Base-by-base conservation (phyloP, 2,113 vertebrate genomes). In the Hemiscyllium ocellatum region DNA sequence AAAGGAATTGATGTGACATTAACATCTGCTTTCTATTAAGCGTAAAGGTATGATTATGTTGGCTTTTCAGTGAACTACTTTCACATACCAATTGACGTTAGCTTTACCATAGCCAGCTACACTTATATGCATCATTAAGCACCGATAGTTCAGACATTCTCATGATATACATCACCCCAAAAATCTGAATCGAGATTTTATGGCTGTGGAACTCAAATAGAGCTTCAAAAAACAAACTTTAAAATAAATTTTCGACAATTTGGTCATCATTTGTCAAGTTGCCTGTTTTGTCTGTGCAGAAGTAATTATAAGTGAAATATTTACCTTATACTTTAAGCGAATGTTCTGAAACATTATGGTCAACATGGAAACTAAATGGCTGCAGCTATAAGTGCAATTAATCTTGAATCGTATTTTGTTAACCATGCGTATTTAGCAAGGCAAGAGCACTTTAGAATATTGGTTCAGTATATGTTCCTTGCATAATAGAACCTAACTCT, bases 91-190 rank as follows among this genome's bases (percentile, higher is more conserved):
- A 37, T 93, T 93, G 61, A 93, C 20, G 4, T 95, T 72, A 95
- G 94, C 69, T 95, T 95, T 72, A 52, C 94, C 94, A 52, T 33
- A 33, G 42, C 69, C 94, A 95, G 68, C 94, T 19, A 93, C 65
- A 93, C 89, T 93, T 93, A 93, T 61, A 95, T 95, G 94, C 69
- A 95, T 72, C 94, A 95, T 95, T 95, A 95, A 72, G 37, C 66
- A 33, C 42, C 37, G 93, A 72, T 72, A 70, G 66, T 22, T 95
- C 93, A 95, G 68, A 69, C 93, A 70, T 70, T 94, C 68, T 94
- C 68, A 4, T 70, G 66, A 70, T 66, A 94, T 37, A 94, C 42
- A 87, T 22, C 42, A 5, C 12, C 22, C 26, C 26, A 70, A 95
- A 69, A 95, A 95, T 47, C 42, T 15, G 42, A 26, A 50, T 42